Percentiles rank a stretch among this genome's conserved stretches.
These are phyloP conservation scores for Venusia cambrica DNA, from an alignment of 2,888 invertebrate species.

Conservation along the genomic window DNA sequence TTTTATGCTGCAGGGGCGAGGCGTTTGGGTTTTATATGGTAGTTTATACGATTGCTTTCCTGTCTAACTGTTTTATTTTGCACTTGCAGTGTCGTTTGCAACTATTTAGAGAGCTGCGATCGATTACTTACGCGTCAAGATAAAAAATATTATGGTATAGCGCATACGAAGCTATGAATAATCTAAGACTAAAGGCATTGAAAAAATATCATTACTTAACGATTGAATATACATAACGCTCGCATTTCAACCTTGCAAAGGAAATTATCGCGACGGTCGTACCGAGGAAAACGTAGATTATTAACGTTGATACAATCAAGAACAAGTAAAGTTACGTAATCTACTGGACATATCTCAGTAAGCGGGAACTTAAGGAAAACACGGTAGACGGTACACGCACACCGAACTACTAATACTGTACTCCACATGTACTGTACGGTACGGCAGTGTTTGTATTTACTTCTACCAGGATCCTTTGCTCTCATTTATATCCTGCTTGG, in stretches of 20 bases:
- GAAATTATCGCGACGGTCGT: slow-evolving; percentile 7
- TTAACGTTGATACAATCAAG: slow-evolving; percentile 13
- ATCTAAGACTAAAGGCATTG: too few relatives aligned
- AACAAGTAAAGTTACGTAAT: slow-evolving; percentile 15
- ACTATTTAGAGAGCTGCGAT: not conserved
- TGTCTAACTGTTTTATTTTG: slow-evolving; percentile 7
- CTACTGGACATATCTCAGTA: slow-evolving; percentile 12
- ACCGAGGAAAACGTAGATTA: slow-evolving; percentile 9
- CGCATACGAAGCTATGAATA: too few relatives aligned
- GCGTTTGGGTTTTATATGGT: slow-evolving; percentile 5
- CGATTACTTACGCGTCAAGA: too few relatives aligned
- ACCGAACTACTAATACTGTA: too few relatives aligned
- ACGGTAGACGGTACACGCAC: slow-evolving; percentile 7
- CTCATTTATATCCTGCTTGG: too few relatives aligned
- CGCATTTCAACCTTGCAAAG: slow-evolving; percentile 6
- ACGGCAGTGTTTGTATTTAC: too few relatives aligned
- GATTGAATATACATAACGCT: too few relatives aligned
- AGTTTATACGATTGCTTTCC: slow-evolving; percentile 1
- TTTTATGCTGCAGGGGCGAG: slow-evolving; percentile 12
- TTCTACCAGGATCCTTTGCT: too few relatives aligned
- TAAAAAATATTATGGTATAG: too few relatives aligned
- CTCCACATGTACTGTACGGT: too few relatives aligned
- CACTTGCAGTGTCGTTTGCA: slow-evolving; percentile 7
- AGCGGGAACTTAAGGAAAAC: slow-evolving; percentile 6
- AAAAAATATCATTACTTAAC: slow-evolving; percentile 7